Percentiles rank a stretch among this genome's conserved stretches.
Evolutionary conservation across 2,113 vertebrate species (phyloP).

Genomic region (Bubo scandiacus): DNA sequence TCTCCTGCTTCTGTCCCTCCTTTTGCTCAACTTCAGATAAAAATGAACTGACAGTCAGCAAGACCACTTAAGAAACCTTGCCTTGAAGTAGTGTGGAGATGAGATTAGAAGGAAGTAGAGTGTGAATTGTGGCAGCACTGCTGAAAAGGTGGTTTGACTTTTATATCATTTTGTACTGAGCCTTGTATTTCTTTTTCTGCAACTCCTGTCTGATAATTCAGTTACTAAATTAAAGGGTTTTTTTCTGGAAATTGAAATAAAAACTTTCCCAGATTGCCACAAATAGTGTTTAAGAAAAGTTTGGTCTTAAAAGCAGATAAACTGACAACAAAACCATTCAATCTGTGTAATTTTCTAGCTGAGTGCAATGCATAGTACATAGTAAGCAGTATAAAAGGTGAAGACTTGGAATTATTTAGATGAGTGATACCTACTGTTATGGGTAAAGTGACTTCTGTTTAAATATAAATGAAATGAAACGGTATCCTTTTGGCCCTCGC

Average conservation of each 20-base stretch:
- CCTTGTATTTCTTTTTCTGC: background rate
- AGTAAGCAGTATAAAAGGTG: background rate
- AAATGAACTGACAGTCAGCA: background rate
- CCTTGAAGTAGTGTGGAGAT: background rate
- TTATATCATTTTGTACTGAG: background rate
- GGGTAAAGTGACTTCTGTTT: background rate
- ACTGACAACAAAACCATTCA: background rate
- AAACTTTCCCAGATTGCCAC: background rate
- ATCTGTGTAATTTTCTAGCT: background rate
- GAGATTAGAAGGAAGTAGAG: background rate
- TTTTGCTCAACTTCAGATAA: background rate
- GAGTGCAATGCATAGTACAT: background rate
- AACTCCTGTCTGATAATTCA: background rate
- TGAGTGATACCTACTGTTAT: background rate
- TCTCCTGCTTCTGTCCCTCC: background rate
- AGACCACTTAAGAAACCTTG: background rate
- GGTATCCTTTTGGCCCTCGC: background rate
- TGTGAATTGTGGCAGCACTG: background rate
- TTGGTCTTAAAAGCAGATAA: background rate
- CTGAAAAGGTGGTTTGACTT: background rate
- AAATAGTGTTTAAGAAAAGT: background rate
- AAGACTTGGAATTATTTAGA: background rate
- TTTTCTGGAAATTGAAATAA: background rate
- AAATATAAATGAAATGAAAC: background rate
- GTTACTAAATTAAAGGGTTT: background rate